Conservation (phyloP, 2,888 invertebrate genomes). For the Lagria hirta region DNA sequence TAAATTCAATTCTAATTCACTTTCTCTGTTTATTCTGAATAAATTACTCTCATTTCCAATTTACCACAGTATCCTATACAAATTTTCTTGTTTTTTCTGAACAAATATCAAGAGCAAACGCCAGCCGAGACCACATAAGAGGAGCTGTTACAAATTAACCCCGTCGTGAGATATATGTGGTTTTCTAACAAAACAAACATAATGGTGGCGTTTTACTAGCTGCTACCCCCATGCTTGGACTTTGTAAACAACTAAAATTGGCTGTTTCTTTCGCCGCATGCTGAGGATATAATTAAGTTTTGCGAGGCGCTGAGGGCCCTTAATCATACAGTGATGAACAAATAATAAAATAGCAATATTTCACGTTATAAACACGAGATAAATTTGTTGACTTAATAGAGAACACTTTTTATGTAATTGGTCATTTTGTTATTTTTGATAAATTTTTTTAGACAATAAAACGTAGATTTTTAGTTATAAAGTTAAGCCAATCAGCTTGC, state of each 20-base stretch:
- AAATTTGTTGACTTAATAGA: too few relatives aligned
- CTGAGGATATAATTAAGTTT: slow-evolving; percentile 34
- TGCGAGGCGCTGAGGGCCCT: slow-evolving; percentile 10
- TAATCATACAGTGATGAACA: slow-evolving; percentile 18
- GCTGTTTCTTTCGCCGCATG: slow-evolving; percentile 30
- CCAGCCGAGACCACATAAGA: slow-evolving; percentile 34
- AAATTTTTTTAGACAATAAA: too few relatives aligned
- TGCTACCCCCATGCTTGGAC: slow-evolving; percentile 32
- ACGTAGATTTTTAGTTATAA: too few relatives aligned
- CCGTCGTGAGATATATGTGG: slow-evolving; percentile 40
- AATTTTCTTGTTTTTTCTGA: slow-evolving; percentile 35
- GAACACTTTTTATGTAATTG: too few relatives aligned
- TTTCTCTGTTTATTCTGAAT: too few relatives aligned
- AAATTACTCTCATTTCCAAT: too few relatives aligned
- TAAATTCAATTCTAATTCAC: too few relatives aligned
- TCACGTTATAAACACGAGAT: too few relatives aligned
- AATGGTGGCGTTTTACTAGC: slow-evolving; percentile 27
- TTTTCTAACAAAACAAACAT: slow-evolving; percentile 37
- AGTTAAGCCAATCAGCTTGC: too few relatives aligned
- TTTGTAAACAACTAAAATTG: slow-evolving; percentile 37
- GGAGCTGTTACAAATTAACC: slow-evolving; percentile 40
- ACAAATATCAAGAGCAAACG: slow-evolving; percentile 38
- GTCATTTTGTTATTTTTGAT: too few relatives aligned
- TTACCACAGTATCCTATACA: too few relatives aligned
- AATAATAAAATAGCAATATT: too few relatives aligned